A percentile compares a stretch with the other conserved stretches of the same genome.
Conservation (phyloP, 2,797 vertebrate genomes). For the Morus bassanus region DNA sequence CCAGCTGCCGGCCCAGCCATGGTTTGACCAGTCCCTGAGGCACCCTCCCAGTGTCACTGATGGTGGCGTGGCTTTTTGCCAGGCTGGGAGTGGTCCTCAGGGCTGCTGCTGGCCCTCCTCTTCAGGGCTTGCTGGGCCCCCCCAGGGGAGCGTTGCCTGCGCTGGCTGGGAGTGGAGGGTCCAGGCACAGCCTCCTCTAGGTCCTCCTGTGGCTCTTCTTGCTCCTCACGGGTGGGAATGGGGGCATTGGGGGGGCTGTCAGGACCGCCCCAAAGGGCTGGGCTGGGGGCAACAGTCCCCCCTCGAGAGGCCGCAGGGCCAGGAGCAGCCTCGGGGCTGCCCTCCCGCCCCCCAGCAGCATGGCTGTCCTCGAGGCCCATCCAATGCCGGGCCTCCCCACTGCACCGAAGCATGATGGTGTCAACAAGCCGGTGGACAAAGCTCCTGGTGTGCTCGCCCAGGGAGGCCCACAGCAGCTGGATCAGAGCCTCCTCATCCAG, state of each 20-base stretch:
- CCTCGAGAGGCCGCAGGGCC: background rate
- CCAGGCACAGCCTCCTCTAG: background rate
- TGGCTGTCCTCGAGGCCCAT: background rate
- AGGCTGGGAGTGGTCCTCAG: background rate
- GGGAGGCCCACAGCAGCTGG: background rate
- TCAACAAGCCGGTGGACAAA: background rate
- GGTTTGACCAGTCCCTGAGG: background rate
- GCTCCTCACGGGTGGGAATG: background rate
- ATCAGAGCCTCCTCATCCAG: background rate
- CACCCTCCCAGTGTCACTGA: background rate
- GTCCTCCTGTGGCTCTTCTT: background rate
- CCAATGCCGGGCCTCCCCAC: background rate
- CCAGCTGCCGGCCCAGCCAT: background rate
- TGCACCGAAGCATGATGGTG: background rate
- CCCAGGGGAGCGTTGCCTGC: background rate
- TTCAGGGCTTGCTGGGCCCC: fast-evolving
- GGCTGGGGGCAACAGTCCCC: background rate
- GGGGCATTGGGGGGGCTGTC: background rate
- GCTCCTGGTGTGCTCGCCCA: background rate
- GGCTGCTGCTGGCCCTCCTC: no score
- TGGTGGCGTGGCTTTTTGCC: background rate
- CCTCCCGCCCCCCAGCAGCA: background rate
- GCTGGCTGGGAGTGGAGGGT: background rate
- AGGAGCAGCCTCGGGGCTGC: no score
- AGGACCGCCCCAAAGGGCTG: no score